Evolutionary conservation across 2,113 vertebrate species (phyloP).

Genomic region (Aptenodytes patagonicus): DNA sequence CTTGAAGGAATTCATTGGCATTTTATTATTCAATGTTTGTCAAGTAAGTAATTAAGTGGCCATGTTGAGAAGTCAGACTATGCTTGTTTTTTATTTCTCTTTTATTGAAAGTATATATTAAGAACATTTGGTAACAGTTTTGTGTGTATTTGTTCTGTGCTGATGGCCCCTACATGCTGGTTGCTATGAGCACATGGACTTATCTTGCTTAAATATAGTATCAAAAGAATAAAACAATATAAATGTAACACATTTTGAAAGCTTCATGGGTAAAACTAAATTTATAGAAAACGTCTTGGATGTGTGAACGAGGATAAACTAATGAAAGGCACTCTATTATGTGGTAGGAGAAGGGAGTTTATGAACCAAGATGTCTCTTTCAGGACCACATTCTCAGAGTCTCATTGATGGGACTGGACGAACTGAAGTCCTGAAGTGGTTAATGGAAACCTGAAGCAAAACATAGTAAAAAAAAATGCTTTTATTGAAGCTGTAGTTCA

Average conservation of each 20-base stretch:
- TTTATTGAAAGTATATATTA: constrained; percentile 7
- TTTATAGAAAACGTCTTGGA: not conserved
- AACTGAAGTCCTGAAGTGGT: not conserved
- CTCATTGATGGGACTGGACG: not conserved
- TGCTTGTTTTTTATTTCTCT: constrained; percentile 14
- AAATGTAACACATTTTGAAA: not conserved
- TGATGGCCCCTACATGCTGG: not conserved
- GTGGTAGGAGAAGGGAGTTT: not conserved
- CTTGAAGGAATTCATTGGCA: constrained; percentile 12
- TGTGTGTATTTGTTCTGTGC: constrained; percentile 13
- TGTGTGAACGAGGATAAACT: not conserved
- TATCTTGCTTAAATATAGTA: not conserved
- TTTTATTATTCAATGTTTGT: constrained; percentile 33
- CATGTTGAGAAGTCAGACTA: not conserved
- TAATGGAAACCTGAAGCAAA: not conserved
- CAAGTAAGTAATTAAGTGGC: constrained; percentile 35
- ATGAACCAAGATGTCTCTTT: not conserved
- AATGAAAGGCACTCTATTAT: not conserved
- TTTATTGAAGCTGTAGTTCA: not conserved
- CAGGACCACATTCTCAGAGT: not conserved
- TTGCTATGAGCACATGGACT: not conserved
- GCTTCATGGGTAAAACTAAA: not conserved
- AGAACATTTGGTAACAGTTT: constrained; percentile 56
- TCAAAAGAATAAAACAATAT: not conserved
- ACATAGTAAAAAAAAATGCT: accelerated